A percentile compares a stretch with the other conserved stretches of the same genome.
These are phyloP conservation scores for Phoeniculus purpureus DNA, from an alignment of 2,797 vertebrate species.

Conservation along the genomic window DNA sequence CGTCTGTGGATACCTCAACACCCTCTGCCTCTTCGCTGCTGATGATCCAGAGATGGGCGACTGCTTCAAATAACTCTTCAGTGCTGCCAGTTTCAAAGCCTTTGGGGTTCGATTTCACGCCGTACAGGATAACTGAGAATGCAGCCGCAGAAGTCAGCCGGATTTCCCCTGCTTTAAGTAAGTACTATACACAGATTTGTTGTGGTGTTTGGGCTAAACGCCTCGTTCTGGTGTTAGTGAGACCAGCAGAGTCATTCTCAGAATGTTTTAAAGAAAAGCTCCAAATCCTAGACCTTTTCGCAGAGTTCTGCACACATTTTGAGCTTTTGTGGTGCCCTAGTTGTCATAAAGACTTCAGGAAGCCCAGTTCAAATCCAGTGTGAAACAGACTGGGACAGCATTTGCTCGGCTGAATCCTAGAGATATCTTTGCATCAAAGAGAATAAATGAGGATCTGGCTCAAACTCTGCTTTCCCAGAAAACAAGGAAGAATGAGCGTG, in stretches of 20 bases:
- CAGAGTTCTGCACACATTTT: neutral
- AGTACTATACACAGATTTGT: neutral
- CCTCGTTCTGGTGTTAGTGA: neutral
- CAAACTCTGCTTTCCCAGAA: neutral
- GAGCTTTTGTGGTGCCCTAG: neutral
- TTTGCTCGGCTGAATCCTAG: neutral
- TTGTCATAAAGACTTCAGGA: neutral
- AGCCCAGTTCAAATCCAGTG: neutral
- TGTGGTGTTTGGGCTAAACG: neutral
- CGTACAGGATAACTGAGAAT: neutral
- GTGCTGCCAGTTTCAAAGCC: neutral
- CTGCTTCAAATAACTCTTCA: neutral
- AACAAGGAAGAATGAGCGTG: neutral
- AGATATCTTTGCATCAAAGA: neutral
- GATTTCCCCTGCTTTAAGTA: neutral
- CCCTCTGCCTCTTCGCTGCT: neutral
- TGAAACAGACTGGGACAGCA: neutral
- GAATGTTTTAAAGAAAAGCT: neutral
- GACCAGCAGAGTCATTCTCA: accelerated
- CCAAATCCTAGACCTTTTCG: neutral
- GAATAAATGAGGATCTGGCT: neutral
- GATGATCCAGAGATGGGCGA: accelerated
- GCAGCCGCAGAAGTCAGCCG: neutral
- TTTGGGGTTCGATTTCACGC: neutral
- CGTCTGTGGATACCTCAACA: neutral